Base-by-base conservation (phyloP, 2,888 invertebrate genomes). In the Vandiemenella viatica region DNA sequence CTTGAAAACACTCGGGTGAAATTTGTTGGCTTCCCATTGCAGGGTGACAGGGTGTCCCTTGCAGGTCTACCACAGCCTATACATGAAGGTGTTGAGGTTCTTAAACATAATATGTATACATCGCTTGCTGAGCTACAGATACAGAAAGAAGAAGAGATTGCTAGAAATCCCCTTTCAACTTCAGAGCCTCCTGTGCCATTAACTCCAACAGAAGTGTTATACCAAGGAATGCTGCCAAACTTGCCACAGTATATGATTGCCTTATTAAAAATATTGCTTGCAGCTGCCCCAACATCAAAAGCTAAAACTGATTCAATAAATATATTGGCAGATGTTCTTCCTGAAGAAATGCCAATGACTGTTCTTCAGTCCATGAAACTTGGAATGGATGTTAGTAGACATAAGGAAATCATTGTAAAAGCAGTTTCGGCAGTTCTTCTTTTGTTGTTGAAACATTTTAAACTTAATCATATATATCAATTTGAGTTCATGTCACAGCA, bases 401-500 rank as follows among this genome's bases (percentile, higher is more conserved):
- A 99, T 67, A 98, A 98, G 67, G 93, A 97, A 72, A 91, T 98
- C 47, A 91, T 98, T 58, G 95, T 97, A 0, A 99, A 98, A 72
- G 87, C 95, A 13, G 83, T 91, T 1, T 89, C 91, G 40, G 87
- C 86, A 15, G 87, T 96, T 57, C 71, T 97, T 48, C 68, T 98
- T 50, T 71, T 97, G 8, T 76, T 97, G 47, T 70, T 98, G 56
- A 99, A 99, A 69, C 96, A 98, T 71, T 92, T 97, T 62, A 97
- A 97, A 69, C 64, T 86, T 41, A 98, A 96, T 70, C 98, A 98
- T 70, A 77, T 97, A 43, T 98, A 96, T 67, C 98, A 99, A 70
- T 98, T 97, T 72, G 98, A 99, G 69, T 97, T 91, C 64, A 91
- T 97, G 83, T 91, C 93, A 1, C 96, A 98, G 67, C 96, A 98